Evolutionary conservation across 92 coral and sea anemone species (phyloP).

Genomic region (Umimayanthus kanabou): DNA sequence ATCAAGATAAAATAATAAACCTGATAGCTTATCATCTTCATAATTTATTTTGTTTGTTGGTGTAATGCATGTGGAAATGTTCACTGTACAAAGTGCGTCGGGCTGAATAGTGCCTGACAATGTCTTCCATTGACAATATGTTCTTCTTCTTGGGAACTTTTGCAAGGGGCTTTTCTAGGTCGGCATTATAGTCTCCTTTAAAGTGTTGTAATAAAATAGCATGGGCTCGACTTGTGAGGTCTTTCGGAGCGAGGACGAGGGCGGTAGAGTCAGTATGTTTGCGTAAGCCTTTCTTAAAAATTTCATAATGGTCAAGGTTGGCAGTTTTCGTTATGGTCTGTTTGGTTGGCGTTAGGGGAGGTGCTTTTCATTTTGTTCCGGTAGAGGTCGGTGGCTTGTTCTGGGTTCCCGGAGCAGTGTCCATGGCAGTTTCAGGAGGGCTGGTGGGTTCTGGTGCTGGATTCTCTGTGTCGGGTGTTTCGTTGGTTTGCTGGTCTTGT

Average conservation of each 20-base stretch:
- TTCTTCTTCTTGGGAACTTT: neutral
- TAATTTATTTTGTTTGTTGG: neutral
- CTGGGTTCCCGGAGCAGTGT: too few species aligned
- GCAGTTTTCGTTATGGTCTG: too few species aligned
- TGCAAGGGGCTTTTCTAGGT: neutral
- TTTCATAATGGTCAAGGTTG: too few species aligned
- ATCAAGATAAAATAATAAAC: neutral
- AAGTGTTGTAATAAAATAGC: neutral
- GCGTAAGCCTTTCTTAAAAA: too few species aligned
- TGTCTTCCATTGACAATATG: neutral
- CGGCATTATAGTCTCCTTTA: neutral
- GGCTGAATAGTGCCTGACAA: neutral
- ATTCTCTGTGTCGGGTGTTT: too few species aligned
- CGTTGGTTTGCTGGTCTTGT: too few species aligned
- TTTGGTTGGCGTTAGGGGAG: too few species aligned
- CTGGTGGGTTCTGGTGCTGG: too few species aligned
- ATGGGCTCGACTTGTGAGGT: neutral
- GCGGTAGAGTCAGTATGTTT: neutral
- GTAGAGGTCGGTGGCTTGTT: too few species aligned
- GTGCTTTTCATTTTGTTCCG: too few species aligned
- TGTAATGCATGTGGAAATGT: neutral
- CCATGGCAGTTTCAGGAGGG: too few species aligned
- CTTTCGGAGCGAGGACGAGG: neutral
- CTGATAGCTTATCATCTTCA: neutral
- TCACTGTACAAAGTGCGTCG: neutral